A percentile compares a stretch with the other conserved stretches of the same genome.
Evolutionary conservation across 1,140 invertebrate species (phyloP).

Genomic region (Drosophila equinoxialis): DNA sequence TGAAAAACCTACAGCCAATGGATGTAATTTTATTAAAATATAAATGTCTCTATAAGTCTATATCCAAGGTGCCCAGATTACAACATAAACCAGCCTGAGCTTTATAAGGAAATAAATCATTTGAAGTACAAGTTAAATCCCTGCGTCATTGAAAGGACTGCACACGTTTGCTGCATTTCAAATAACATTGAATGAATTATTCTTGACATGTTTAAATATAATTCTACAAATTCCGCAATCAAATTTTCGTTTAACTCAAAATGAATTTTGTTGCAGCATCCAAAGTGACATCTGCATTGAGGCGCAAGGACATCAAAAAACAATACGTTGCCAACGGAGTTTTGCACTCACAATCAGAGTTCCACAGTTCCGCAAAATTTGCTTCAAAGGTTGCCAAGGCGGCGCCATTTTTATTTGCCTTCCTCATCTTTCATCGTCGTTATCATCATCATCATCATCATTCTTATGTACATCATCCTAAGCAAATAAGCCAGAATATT

Average conservation of each 20-base stretch:
- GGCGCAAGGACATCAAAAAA: conserved; percentile 32
- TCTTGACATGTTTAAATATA: conserved; percentile 1
- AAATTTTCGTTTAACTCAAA: conserved; percentile 33
- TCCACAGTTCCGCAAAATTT: not conserved
- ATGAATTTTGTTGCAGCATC: conserved; percentile 34
- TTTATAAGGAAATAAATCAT: too few relatives aligned
- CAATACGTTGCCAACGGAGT: conserved; percentile 18
- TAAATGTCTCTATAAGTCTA: too few relatives aligned
- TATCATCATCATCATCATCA: conserved; percentile 12
- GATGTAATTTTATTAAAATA: too few relatives aligned
- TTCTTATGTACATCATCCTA: conserved; percentile 41
- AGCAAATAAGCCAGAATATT: conserved; percentile 61
- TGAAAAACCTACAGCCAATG: too few relatives aligned
- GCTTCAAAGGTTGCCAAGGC: conserved; percentile 69
- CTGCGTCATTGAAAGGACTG: too few relatives aligned
- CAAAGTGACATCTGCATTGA: conserved; percentile 53
- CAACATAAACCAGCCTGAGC: too few relatives aligned
- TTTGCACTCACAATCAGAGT: not conserved
- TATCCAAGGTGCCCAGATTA: too few relatives aligned
- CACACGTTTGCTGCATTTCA: not conserved
- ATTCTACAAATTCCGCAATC: conserved; percentile 15
- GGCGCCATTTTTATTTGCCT: conserved; percentile 46
- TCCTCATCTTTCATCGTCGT: conserved; percentile 8
- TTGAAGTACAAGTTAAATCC: too few relatives aligned
- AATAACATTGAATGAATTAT: conserved; percentile 1